Base-by-base conservation (phyloP, 2,888 invertebrate genomes). In the Antheraea assamensis region DNA sequence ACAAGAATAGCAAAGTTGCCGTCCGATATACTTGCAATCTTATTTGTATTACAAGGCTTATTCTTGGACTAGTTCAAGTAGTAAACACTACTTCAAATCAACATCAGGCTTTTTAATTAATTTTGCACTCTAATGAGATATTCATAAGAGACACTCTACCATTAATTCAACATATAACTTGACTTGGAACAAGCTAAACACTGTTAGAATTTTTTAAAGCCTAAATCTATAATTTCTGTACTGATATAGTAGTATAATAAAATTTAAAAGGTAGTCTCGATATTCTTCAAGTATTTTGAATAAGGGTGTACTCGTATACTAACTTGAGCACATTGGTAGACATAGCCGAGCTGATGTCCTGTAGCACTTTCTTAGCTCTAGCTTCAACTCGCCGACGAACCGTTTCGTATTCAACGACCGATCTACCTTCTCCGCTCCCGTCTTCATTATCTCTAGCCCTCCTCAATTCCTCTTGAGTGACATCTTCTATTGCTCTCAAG, bases 261-360 rank as follows among this genome's bases (percentile, higher is more conserved):
- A 5, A 8, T 58, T n/a, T 58, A 21, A 58, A 8, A n/a, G 8
- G 24, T 24, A 24, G 24, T 58, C 24, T n/a, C 7, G 21, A n/a
- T 8, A 10, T 24, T 58, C 0, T 61, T 5, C 27, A 61, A 61
- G 27, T 17, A 61, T 5, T 27, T 15, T 3, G 15, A 61, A 13
- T 1, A 61, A 30, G 24, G 15, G 1, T 61, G 27, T 5, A n/a
- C n/a, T n/a, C n/a, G n/a, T n/a, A 61, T 42, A 84, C 89, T 85
- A 49, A 94, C 93, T 87, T 90, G 72, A 94, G 87, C 21, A 94
- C 93, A 77, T 96, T 95, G 83, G 97, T 97, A 47, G 97, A 98
- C 81, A 98, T 95, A 1, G 96, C 97, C 2, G 98, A 98, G 82
- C 97, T 96, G 97, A 99, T 98, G 73, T 96, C 96, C 73, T 93